Evolutionary conservation across 2,888 invertebrate genomes (phyloP).

Genomic region (Troides helena): DNA sequence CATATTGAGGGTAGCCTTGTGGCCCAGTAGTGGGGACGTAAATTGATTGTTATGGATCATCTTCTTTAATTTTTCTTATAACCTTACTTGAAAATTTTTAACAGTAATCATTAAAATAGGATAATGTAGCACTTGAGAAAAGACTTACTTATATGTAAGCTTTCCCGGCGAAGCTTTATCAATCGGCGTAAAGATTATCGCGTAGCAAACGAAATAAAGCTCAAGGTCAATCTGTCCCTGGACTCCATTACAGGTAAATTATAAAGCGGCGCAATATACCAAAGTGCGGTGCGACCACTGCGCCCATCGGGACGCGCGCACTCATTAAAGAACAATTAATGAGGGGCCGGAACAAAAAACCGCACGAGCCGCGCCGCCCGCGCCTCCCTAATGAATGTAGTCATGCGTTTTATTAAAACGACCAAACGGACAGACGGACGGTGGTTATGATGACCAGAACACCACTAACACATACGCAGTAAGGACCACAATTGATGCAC

Average conservation of each 20-base stretch:
- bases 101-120: too few species aligned
- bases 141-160: too few species aligned
- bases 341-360: conserved; percentile 46
- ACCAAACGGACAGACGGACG: conserved; percentile 10
- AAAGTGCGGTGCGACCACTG: conserved; percentile 36
- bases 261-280: conserved; percentile 37
- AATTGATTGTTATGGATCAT: too few species aligned
- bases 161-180: too few species aligned
- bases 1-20: too few species aligned
- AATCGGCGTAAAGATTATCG: not conserved
- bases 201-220: conserved; percentile 12
- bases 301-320: conserved; percentile 37
- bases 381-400: conserved; percentile 46
- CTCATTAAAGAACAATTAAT: conserved; percentile 54
- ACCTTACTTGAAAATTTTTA: too few species aligned
- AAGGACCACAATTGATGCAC: conserved; percentile 30
- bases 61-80: too few species aligned
- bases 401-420: conserved; percentile 46
- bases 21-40: too few species aligned
- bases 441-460: conserved; percentile 33
- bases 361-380: conserved; percentile 41
- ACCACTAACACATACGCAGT: conserved; percentile 27
- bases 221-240: conserved; percentile 37
- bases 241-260: conserved; percentile 43
- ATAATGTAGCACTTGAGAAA: too few species aligned